Evolutionary conservation across 2,888 invertebrate species (phyloP), one percentile per base, ranked within the genome.

Genomic region (Fragum whitleyi): DNA sequence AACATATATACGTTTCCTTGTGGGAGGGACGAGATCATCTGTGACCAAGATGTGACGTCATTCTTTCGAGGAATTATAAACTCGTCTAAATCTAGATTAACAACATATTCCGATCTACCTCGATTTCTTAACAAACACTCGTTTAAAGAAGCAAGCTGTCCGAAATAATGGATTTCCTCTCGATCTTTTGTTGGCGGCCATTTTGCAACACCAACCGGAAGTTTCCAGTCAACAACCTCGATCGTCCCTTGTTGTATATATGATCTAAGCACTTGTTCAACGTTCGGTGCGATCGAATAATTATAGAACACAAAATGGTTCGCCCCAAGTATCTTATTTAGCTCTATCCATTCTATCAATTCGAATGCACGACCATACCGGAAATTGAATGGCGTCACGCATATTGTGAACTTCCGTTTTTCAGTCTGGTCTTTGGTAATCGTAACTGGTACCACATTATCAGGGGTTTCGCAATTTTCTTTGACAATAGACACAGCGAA

Each of bases 71-170:
- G 93, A 28, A 93, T 89, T 53, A 93, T 90, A 71, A 92, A 92
- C 80, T 94, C 94, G 75, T 94, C 94, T 14, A 93, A 62, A 79
- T 94, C 94, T 53, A 89, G 76, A 78, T 90, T 92, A 7, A 91
- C 92, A n/a, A 93, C 65, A 77, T 89, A 92, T 36, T 89, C 77
- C 21, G 88, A 87, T 26, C 73, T 29, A 39, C 87, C 65, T 79
- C 88, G 87, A 73, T 88, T 85, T 68, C 93, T 82, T 75, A 92
- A 91, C 1, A 93, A 86, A 79, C 94, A 94, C 83, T 94, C 93
- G 79, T 93, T 92, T 74, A 92, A 86, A 16, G 92, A 89, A 6
- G 91, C 87, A 55, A 92, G 76, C 77, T 94, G 94, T 3, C 90
- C 94, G 79, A 91, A 91, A 83, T 93, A 92, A 89, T 93, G 92